These are phyloP conservation scores for Grapholita molesta DNA, from an alignment of 1,140 invertebrate genomes.

Conservation along the genomic window DNA sequence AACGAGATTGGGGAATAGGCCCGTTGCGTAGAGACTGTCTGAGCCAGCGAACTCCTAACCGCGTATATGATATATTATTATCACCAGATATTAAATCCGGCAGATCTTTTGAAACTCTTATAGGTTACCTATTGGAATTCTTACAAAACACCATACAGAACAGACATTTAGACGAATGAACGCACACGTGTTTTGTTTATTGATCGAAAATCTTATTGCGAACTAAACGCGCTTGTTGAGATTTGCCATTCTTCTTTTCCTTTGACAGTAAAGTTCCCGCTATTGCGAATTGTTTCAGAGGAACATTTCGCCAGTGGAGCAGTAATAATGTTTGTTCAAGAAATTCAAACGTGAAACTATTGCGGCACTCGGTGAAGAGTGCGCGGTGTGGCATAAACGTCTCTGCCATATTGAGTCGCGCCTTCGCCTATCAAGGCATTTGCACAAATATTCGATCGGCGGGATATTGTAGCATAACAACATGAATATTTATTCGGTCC, in stretches of 20 bases:
- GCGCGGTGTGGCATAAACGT: conserved; percentile 41
- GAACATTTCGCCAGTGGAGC: conserved; percentile 56
- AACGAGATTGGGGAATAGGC: conserved; percentile 56
- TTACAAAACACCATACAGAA: neutral
- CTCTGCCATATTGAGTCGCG: conserved; percentile 38
- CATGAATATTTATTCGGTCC: conserved; percentile 24
- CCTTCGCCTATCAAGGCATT: conserved; percentile 29
- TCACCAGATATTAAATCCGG: neutral
- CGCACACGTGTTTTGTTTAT: conserved; percentile 4
- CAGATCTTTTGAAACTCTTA: neutral
- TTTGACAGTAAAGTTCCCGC: conserved; percentile 57
- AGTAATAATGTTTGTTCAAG: conserved; percentile 68
- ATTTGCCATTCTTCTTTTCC: conserved; percentile 49
- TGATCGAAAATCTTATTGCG: conserved; percentile 15
- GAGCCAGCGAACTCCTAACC: conserved; percentile 9
- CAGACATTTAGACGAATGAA: neutral
- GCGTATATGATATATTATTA: neutral
- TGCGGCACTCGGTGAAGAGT: conserved; percentile 43
- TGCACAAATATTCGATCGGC: conserved; percentile 34
- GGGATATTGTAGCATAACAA: conserved; percentile 22
- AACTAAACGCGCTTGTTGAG: conserved; percentile 40
- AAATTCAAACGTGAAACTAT: conserved; percentile 70
- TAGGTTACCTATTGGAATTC: neutral
- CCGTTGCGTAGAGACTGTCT: conserved; percentile 35
- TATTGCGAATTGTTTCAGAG: conserved; percentile 66